Evolutionary conservation across 2,113 vertebrate species (phyloP), one percentile per base, ranked within the genome.

Genomic region (Hippolais icterina): DNA sequence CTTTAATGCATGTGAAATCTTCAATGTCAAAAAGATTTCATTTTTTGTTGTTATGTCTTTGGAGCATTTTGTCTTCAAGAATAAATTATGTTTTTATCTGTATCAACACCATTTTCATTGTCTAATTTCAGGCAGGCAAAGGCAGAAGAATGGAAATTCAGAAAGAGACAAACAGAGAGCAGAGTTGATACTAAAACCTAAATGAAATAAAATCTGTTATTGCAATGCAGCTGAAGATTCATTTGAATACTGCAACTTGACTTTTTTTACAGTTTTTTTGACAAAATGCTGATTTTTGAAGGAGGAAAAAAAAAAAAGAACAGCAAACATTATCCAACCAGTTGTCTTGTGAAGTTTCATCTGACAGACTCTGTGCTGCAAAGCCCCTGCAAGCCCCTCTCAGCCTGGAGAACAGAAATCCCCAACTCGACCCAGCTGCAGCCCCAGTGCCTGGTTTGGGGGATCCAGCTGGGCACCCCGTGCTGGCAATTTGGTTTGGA

Each of bases 41-140:
- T 24, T 84, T 89, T 90, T 70, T 77, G 31, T 79, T 90, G 56
- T 9, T 60, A 25, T 49, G 60, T 49, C 27, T 94, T 84, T 21
- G 8, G 35, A 94, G 39, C 52, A 60, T 81, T 90, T 83, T 89
- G 20, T 76, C 72, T 89, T 74, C 60, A 69, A 68, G 80, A 94
- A 94, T 82, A 90, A 84, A 92, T 82, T 44, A 52, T 29, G 28
- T 74, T 94, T 94, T 84, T 28, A 84, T 41, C 49, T 60, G 53
- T 76, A 71, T 49, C n/a, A n/a, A 78, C 35, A 71, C 12, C 68
- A 75, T 71, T 78, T 90, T 75, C 77, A 42, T 41, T 91, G 56
- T 63, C 22, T 84, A 37, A 90, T 92, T 96, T 84, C 69, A 94
- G 77, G 57, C 27, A 89, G 56, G 56, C 79, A 82, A 49, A 89